A percentile compares a stretch with the other conserved stretches of the same genome.
phyloP scores from a whole-genome alignment of 2,888 invertebrate genomes.

The Acleris sparsana region DNA sequence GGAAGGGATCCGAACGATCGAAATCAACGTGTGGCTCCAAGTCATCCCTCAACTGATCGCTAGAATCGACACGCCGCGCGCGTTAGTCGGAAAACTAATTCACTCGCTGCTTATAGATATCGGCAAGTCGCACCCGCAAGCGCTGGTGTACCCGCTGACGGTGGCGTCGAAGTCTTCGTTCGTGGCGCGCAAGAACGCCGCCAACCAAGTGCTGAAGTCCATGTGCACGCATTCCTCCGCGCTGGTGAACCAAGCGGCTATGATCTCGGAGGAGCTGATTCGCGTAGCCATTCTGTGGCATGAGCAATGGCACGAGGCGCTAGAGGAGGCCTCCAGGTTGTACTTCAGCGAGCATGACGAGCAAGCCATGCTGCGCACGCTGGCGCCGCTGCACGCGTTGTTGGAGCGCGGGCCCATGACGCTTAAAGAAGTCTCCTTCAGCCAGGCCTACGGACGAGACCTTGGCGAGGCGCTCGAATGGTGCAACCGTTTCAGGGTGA shows the following conservation, averaged over 20 bases:
- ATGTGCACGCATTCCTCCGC: constrained; percentile 97
- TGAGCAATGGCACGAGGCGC: constrained; percentile 99
- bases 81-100: constrained; percentile 94
- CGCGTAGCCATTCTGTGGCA: constrained; percentile 99
- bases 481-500: constrained; percentile 93
- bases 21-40: constrained; percentile 99
- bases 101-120: constrained; percentile 97
- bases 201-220: constrained; percentile 96
- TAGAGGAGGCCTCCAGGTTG: constrained; percentile 95
- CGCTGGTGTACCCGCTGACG: constrained; percentile 97
- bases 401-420: constrained; percentile 97
- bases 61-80: constrained; percentile 96
- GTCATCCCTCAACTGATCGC: constrained; percentile 99
- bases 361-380: constrained; percentile 97
- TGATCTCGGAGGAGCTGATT: constrained; percentile 98
- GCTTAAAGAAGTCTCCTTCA: constrained; percentile 97
- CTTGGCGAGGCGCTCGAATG: constrained; percentile 97
- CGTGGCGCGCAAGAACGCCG: constrained; percentile 92
- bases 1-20: constrained; percentile 95
- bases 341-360: constrained; percentile 99
- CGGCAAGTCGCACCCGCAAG: constrained; percentile 98
- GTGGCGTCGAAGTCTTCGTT: constrained; percentile 98
- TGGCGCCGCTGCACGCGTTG: constrained; percentile 97
- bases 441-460: constrained; percentile 97
- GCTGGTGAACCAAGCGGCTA: constrained; percentile 96